Base-by-base conservation (phyloP, 2,113 vertebrate genomes). In the Phasianus colchicus region DNA sequence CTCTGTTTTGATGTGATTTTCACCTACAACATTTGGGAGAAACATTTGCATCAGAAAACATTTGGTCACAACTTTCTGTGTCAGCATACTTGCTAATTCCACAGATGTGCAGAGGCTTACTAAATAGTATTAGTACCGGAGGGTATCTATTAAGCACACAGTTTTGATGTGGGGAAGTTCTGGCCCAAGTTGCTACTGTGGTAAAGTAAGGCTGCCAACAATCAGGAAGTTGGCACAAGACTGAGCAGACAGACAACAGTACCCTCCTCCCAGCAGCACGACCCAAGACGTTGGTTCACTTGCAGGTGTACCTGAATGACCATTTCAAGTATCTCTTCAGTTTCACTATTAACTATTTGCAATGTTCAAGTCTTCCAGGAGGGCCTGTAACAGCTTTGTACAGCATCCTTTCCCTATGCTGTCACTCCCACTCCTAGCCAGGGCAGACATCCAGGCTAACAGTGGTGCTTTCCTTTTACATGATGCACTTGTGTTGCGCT, bases 1-100 rank as follows among this genome's bases (percentile, higher is more conserved):
- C 9, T 77, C 16, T 6, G 76, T 64, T 86, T 88, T 18, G 76
- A 83, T 30, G 29, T 63, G 50, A 80, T 83, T 95, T 80, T 91
- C 80, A 64, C 67, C 69, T 55, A 5, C 30, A 89, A 52, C 3
- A 4, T 45, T 80, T 55, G 83, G 15, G 30, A 89, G 12, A 61
- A 88, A 72, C 16, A 45, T 76, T 11, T 76, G 50, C 27, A 73
- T 42, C n/a, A 58, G n/a, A 20, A 80, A 85, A 70, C 48, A 14
- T 66, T 58, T 77, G 34, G 7, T 77, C 73, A n/a, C 13, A 38
- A 66, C n/a, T 91, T 76, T 58, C 0, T 34, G 54, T 6, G 11
- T 42, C 64, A 83, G 60, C 11, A 66, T 15, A 42, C 40, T 50
- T 94, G 64, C 30, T 9, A 40, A 77, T 47, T 71, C 27, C 64